Evolutionary conservation across 2,113 vertebrate species (phyloP).

Genomic region (Dromas ardeola): DNA sequence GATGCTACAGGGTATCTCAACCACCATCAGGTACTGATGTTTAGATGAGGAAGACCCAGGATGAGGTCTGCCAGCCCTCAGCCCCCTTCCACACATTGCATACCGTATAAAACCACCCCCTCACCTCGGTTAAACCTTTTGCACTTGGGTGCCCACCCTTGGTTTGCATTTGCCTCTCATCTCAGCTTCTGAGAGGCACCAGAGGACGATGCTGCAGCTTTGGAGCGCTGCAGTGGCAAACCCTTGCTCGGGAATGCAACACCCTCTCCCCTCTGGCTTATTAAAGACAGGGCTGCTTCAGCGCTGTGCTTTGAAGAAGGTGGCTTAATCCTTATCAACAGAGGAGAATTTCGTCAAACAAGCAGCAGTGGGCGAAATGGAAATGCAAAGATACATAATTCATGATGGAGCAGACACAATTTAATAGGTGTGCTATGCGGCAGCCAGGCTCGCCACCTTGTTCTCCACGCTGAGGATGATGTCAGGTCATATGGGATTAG

Average conservation of each 20-base stretch:
- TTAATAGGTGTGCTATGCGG: not conserved
- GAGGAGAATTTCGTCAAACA: not conserved
- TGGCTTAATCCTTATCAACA: slow-evolving; percentile 13
- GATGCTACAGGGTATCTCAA: not conserved
- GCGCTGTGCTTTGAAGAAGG: not conserved
- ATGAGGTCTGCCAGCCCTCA: not conserved
- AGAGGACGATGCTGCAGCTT: not conserved
- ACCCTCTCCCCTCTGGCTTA: not conserved
- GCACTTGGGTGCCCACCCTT: not conserved
- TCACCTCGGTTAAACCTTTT: too few species aligned
- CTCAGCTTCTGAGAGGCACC: not conserved
- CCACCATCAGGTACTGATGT: not conserved
- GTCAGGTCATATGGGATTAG: not conserved
- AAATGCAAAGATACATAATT: slow-evolving; percentile 36
- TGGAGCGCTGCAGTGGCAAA: not conserved
- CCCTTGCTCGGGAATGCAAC: not conserved
- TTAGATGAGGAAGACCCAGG: not conserved
- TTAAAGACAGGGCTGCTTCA: not conserved
- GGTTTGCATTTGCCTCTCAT: not conserved
- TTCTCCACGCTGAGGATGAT: not conserved
- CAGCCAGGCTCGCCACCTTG: not conserved
- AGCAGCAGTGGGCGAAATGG: not conserved
- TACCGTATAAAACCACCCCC: rapidly evolving
- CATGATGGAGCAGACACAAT: not conserved
- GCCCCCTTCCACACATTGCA: not conserved